Base-by-base conservation (phyloP, 2,888 invertebrate species). In the Ischnura elegans region DNA sequence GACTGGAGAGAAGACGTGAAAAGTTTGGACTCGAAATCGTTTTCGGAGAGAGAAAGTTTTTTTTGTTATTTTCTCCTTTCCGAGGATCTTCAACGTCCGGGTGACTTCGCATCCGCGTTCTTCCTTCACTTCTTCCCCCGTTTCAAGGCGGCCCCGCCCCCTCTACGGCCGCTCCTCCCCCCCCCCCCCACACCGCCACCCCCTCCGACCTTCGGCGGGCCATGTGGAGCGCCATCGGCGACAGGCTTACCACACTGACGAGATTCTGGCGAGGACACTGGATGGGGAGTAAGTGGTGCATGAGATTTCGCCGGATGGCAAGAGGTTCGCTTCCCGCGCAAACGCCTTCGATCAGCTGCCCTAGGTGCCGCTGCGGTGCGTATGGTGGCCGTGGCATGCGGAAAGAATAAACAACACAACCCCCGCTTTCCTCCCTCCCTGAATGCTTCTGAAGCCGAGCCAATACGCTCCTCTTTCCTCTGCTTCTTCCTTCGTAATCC, bases 251-350 rank as follows among this genome's bases (percentile, higher is more conserved):
- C 90, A 90, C 90, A 61, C 90, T 90, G 61, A 90, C 90, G 45
- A 90, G 90, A n/a, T 45, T 90, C 45, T 90, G 90, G 90, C 55
- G 90, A 61, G 90, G 90, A 21, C 90, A 90, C 43, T 90, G 90
- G 90, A 90, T 90, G 90, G 90, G 90, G 55, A 90, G 90, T 90
- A 90, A 90, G 90, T 90, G 61, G 90, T 66, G 87, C 87, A 29
- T 87, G 87, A 87, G 90, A 16, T 66, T 90, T 25, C 90, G 90
- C 66, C 90, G 90, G 61, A 66, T 61, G 90, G 90, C 90, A 61
- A 90, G 90, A 90, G 90, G 61, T 90, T 90, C 90, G 90, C 55
- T 66, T 87, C 51, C 36, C 51, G 55, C 51, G 19, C 51, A 51
- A 51, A 51, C 87, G n/a, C 51, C 87, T 87, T 43, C 90, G 90